Evolutionary conservation across 2,113 vertebrate genomes (phyloP), one percentile per base, ranked within the genome.

Genomic region (Myocastor coypus): DNA sequence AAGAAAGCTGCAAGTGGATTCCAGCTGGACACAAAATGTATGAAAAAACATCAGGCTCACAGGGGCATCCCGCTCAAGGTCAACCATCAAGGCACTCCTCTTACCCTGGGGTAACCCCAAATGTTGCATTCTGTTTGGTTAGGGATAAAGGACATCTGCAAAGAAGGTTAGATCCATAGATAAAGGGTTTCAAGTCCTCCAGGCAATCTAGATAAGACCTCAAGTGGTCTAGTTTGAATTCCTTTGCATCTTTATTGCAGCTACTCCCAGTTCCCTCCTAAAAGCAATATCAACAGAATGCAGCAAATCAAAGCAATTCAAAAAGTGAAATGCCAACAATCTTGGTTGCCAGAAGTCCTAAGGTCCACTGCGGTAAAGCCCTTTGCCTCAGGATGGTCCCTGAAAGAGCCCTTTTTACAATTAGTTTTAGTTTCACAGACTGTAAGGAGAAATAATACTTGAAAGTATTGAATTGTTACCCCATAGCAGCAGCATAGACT

Each of bases 181-280:
- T 94, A 95, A 89, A 69, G 12, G 52, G 66, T 92, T 81, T 30
- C 89, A 80, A 77, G 83, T 55, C 59, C 92, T 91, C 75, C 61
- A 64, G 68, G 87, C 17, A 50, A 66, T 91, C 34, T 26, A 96
- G 89, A 94, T 95, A 96, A 96, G 87, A 93, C 93, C 30, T 89
- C 63, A 22, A 90, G 75, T 55, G 37, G 52, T 95, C 86, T 94
- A 71, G 86, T 90, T 94, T 89, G 77, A 97, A 97, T 88, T 94
- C 78, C 91, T 96, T 86, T 86, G 71, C 75, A 93, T 86, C 71
- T 95, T 95, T 82, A 93, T 30, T 94, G 32, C 37, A 91, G 30
- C 73, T 86, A 91, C 78, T 95, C 82, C 68, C 88, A 95, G 73
- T 69, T 87, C 78, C 83, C 28, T 85, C 78, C 66, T 34, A 81